phyloP scores from a whole-genome alignment of 2,113 vertebrate species.

The Octodon degus region DNA sequence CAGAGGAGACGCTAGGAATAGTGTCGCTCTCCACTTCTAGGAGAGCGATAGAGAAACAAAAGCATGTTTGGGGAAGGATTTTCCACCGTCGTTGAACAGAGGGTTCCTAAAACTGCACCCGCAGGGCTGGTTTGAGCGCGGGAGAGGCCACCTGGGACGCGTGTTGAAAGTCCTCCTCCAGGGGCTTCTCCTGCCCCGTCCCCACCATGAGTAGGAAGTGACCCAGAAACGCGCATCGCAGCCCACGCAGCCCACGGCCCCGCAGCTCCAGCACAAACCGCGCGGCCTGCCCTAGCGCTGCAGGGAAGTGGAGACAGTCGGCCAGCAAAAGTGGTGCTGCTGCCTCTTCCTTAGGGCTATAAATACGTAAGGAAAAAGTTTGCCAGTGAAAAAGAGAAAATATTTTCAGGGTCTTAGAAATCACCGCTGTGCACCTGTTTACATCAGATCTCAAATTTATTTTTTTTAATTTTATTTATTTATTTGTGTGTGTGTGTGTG shows the following conservation, averaged over 20 bases:
- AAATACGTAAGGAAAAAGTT: not conserved
- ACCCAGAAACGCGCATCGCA: not conserved
- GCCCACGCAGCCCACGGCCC: fast-evolving
- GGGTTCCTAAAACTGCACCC: not conserved
- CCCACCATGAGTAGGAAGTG: not conserved
- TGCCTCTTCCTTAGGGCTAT: not conserved
- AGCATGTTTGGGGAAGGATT: not conserved
- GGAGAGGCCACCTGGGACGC: too few species aligned
- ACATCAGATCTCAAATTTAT: not conserved
- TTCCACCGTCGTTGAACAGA: not conserved
- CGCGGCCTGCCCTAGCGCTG: fast-evolving
- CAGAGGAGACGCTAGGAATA: not conserved
- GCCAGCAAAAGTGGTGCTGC: not conserved
- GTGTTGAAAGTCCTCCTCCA: too few species aligned
- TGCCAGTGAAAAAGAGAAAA: not conserved
- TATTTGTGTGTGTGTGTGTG: too few species aligned
- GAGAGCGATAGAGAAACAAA: not conserved
- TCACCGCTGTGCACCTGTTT: not conserved
- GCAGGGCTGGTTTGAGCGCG: fast-evolving
- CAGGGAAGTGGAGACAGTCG: not conserved
- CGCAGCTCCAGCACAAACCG: fast-evolving
- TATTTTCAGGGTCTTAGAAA: not conserved
- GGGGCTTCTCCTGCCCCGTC: not conserved
- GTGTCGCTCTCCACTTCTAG: too few species aligned
- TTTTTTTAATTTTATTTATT: too few species aligned